Conservation (phyloP, 2,113 vertebrate genomes). For the Neolamprologus devosi region DNA sequence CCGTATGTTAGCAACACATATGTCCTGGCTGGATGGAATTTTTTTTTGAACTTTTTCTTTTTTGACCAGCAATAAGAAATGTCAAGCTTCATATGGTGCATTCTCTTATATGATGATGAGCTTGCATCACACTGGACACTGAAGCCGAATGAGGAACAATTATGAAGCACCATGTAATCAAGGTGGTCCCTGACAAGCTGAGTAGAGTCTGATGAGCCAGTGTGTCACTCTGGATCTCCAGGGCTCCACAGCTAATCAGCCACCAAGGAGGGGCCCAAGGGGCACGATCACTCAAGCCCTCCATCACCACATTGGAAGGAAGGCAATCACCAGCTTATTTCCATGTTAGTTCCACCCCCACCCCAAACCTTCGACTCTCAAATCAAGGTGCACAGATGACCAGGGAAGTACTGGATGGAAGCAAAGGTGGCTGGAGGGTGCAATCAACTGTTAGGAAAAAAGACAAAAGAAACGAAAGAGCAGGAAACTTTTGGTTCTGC, state of each 20-base stretch:
- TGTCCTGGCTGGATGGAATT: background rate
- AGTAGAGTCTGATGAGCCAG: slow-evolving; percentile 55
- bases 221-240: slow-evolving; percentile 51
- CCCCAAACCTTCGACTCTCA: slow-evolving; percentile 25
- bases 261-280: slow-evolving; percentile 48
- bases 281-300: slow-evolving; percentile 48
- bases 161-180: slow-evolving; percentile 62
- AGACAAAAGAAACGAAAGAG: background rate
- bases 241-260: slow-evolving; percentile 69
- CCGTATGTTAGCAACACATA: background rate
- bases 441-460: slow-evolving; percentile 34
- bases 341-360: slow-evolving; percentile 28
- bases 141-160: slow-evolving; percentile 21
- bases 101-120: background rate
- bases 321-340: slow-evolving; percentile 69
- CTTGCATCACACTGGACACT: background rate
- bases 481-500: background rate
- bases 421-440: slow-evolving; percentile 4
- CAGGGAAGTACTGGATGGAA: slow-evolving; percentile 18
- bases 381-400: slow-evolving; percentile 60
- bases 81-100: background rate
- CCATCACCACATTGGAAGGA: slow-evolving; percentile 43
- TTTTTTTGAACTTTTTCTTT: background rate
- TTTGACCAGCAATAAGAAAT: background rate
- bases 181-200: slow-evolving; percentile 53